Conservation (phyloP, 2,113 vertebrate species). For the Leucoraja erinaceus region DNA sequence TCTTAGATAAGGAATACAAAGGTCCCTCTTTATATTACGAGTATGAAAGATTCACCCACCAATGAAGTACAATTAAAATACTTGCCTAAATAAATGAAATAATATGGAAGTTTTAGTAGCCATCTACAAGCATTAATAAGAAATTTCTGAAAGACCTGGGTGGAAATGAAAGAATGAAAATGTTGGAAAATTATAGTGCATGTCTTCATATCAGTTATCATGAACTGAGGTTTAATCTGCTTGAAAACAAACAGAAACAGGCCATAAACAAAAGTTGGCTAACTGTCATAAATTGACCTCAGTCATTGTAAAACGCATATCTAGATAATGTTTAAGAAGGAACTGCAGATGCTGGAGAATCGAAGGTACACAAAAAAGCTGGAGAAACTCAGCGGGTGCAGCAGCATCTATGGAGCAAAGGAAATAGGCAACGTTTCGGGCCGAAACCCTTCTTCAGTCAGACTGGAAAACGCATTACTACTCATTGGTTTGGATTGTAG, state of each 20-base stretch:
- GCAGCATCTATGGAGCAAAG: no score
- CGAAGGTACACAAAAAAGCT: no score
- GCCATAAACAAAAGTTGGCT: background rate
- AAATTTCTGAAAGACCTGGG: no score
- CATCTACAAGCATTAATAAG: no score
- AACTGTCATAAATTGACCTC: background rate
- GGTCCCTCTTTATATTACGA: background rate
- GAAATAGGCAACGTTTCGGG: no score
- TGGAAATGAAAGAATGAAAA: background rate
- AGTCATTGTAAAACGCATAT: background rate
- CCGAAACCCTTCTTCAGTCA: no score
- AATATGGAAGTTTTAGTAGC: background rate
- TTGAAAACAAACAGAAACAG: background rate
- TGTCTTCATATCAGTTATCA: background rate
- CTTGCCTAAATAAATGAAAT: background rate
- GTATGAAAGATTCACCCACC: background rate
- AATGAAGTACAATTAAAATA: background rate
- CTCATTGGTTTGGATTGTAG: no score
- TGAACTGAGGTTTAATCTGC: background rate
- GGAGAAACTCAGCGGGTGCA: no score
- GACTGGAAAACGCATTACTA: no score
- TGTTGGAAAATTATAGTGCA: background rate
- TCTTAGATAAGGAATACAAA: background rate
- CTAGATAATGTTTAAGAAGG: no score
- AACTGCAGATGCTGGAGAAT: no score